phyloP scores from a whole-genome alignment of 2,113 vertebrate genomes.

The Plecotus auritus region DNA sequence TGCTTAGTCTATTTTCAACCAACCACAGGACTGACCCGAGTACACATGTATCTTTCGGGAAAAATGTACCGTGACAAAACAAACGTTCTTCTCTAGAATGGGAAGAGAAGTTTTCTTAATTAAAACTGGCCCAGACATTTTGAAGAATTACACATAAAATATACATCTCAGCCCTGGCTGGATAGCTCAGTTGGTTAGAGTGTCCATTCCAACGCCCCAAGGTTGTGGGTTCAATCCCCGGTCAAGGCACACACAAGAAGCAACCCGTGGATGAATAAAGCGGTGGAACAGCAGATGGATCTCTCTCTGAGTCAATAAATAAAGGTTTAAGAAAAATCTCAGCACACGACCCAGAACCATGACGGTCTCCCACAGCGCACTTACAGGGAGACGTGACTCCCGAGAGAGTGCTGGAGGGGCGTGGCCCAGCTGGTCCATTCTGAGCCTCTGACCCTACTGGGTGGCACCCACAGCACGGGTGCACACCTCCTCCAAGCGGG shows the following conservation, averaged over 20 bases:
- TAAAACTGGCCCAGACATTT: background rate
- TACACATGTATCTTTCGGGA: background rate
- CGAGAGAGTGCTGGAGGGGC: background rate
- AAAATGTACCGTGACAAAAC: background rate
- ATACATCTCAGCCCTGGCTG: background rate
- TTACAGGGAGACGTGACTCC: background rate
- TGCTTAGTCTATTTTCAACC: background rate
- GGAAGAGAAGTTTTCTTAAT: background rate
- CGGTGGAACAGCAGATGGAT: background rate
- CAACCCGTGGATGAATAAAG: background rate
- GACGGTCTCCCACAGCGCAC: background rate
- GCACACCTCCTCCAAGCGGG: background rate
- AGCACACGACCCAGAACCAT: background rate
- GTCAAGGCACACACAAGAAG: background rate
- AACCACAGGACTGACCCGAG: background rate
- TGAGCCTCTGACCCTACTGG: background rate
- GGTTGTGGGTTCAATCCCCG: background rate
- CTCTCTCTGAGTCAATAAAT: background rate
- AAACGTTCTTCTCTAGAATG: background rate
- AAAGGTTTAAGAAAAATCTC: background rate
- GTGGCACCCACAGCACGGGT: background rate
- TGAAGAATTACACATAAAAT: conserved; percentile 13
- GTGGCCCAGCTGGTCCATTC: background rate
- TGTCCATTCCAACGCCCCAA: background rate
- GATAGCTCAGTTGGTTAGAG: background rate